Percentiles rank a stretch among this genome's conserved stretches.
phyloP scores from a whole-genome alignment of 2,888 invertebrate species.

The Phyllotreta striolata region DNA sequence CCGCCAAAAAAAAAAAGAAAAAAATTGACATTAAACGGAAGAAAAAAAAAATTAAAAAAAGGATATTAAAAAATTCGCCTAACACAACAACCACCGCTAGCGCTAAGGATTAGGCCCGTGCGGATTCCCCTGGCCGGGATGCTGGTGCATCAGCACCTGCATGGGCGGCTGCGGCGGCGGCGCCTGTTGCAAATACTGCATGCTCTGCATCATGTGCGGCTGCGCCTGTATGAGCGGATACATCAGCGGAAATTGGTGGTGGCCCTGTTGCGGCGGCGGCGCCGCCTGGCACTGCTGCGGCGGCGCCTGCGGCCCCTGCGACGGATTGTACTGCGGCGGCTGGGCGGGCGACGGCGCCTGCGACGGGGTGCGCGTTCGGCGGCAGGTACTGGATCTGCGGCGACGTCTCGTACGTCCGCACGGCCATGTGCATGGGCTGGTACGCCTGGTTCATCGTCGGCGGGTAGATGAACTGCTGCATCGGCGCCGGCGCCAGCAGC shows the following conservation, averaged over 20 bases:
- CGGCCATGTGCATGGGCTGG: constrained; percentile 59
- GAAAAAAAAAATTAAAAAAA: constrained; percentile 10
- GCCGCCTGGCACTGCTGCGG: constrained; percentile 62
- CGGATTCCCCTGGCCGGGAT: constrained; percentile 57
- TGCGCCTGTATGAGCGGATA: constrained; percentile 67
- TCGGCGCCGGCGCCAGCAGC: constrained; percentile 80
- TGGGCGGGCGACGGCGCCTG: constrained; percentile 62
- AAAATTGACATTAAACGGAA: neutral
- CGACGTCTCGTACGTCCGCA: constrained; percentile 72
- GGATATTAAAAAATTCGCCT: constrained; percentile 38
- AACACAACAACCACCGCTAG: constrained; percentile 41
- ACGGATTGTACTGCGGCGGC: constrained; percentile 54
- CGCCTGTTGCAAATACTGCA: constrained; percentile 63
- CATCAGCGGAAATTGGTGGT: constrained; percentile 59
- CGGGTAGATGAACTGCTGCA: constrained; percentile 67
- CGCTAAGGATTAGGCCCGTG: constrained; percentile 57
- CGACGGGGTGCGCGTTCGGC: constrained; percentile 63
- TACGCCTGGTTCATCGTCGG: constrained; percentile 58
- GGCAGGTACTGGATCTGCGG: constrained; percentile 54
- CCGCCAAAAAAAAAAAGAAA: constrained; percentile 10
- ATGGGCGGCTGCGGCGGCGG: constrained; percentile 61
- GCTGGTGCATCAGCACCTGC: constrained; percentile 56
- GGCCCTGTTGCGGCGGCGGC: constrained; percentile 48
- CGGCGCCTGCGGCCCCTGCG: constrained; percentile 58
- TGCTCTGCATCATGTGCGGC: constrained; percentile 62